phyloP scores from a whole-genome alignment of 2,113 vertebrate species.

The Columba livia region DNA sequence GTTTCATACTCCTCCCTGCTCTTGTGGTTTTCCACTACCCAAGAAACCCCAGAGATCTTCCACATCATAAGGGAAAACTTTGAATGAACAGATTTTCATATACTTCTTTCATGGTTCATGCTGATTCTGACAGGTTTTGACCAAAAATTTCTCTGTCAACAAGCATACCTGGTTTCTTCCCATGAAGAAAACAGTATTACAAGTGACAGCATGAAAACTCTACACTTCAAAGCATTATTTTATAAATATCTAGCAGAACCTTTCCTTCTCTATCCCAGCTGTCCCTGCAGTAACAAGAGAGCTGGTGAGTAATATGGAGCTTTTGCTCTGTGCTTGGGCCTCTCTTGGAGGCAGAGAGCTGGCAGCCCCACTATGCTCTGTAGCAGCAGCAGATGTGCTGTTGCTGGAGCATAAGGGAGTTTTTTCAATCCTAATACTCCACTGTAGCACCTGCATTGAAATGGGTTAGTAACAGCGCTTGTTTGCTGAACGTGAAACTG shows the following conservation, averaged over 20 bases:
- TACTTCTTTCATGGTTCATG: not conserved
- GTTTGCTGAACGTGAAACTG: not conserved
- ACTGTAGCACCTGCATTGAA: not conserved
- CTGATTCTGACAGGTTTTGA: not conserved
- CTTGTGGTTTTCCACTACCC: not conserved
- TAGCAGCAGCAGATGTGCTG: not conserved
- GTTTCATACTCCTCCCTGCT: not conserved
- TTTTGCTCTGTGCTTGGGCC: not conserved
- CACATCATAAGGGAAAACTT: not conserved
- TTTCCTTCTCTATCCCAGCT: not conserved
- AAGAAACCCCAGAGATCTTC: not conserved
- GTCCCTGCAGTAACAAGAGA: not conserved
- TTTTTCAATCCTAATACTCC: not conserved
- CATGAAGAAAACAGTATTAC: not conserved
- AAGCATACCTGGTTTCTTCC: not conserved
- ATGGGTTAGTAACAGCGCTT: not conserved
- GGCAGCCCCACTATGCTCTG: rapidly evolving
- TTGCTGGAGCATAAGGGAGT: not conserved
- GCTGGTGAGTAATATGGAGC: rapidly evolving
- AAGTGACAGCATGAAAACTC: not conserved
- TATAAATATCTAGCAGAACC: not conserved
- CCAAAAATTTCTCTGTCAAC: not conserved
- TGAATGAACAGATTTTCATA: not conserved
- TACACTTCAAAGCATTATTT: not conserved
- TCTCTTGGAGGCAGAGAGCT: not conserved